Conservation (phyloP, 2,113 vertebrate species). For the Microtus montanus region DNA sequence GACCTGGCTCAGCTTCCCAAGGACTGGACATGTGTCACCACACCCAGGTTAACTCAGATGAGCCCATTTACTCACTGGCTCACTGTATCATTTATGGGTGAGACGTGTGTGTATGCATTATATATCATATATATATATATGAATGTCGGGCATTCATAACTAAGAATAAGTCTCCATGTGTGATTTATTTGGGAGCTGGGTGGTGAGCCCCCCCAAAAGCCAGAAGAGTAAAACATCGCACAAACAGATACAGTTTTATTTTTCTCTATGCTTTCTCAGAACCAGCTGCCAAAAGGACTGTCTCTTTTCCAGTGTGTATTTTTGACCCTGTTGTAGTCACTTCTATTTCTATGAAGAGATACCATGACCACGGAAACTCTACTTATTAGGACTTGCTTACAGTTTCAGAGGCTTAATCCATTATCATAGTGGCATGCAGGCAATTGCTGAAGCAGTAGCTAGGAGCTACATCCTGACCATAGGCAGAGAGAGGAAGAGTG, state of each 20-base stretch:
- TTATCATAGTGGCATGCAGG: background rate
- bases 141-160: too few species aligned
- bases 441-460: background rate
- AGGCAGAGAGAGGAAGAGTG: background rate
- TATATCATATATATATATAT: too few species aligned
- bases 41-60: background rate
- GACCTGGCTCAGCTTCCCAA: background rate
- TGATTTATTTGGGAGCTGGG: too few species aligned
- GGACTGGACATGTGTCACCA: background rate
- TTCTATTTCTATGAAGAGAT: background rate
- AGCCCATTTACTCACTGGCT: background rate
- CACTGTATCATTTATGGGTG: background rate
- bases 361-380: background rate
- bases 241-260: background rate
- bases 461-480: background rate
- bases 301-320: background rate
- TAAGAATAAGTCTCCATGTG: too few species aligned
- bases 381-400: background rate
- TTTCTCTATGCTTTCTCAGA: background rate
- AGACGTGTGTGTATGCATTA: too few species aligned
- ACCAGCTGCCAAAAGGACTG: background rate
- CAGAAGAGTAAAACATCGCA: too few species aligned
- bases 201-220: too few species aligned
- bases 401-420: background rate
- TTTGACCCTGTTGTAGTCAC: background rate